Conservation (phyloP, 2,888 invertebrate species). For the Drosophila yooni region DNA sequence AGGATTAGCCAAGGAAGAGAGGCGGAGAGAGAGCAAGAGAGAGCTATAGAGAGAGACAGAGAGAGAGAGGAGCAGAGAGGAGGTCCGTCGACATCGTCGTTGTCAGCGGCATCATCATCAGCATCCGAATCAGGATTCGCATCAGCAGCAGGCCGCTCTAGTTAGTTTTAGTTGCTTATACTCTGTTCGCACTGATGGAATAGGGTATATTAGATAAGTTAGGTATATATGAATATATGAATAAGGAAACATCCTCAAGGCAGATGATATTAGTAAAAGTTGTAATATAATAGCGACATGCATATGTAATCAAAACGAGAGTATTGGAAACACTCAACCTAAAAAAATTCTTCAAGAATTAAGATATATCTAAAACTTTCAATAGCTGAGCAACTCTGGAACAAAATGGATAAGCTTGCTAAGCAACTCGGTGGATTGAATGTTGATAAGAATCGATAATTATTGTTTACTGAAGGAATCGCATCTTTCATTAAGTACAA, state of each 20-base stretch:
- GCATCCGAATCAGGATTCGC: conserved; percentile 20
- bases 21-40: background rate
- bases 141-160: conserved; percentile 18
- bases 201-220: background rate
- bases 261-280: too few species aligned
- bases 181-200: background rate
- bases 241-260: background rate
- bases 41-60: background rate
- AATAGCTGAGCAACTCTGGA: too few species aligned
- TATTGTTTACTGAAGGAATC: background rate
- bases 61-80: background rate
- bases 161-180: conserved; percentile 51
- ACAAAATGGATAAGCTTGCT: too few species aligned
- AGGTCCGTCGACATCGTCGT: conserved; percentile 67
- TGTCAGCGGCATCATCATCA: conserved; percentile 65
- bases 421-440: too few species aligned
- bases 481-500: background rate
- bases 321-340: background rate
- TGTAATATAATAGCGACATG: background rate
- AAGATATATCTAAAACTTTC: background rate
- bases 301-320: background rate
- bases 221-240: background rate
- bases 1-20: conserved; percentile 14
- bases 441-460: too few species aligned
- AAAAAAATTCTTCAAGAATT: background rate